Base-by-base conservation (phyloP, 2,113 vertebrate genomes). In the Onychostoma macrolepis region DNA sequence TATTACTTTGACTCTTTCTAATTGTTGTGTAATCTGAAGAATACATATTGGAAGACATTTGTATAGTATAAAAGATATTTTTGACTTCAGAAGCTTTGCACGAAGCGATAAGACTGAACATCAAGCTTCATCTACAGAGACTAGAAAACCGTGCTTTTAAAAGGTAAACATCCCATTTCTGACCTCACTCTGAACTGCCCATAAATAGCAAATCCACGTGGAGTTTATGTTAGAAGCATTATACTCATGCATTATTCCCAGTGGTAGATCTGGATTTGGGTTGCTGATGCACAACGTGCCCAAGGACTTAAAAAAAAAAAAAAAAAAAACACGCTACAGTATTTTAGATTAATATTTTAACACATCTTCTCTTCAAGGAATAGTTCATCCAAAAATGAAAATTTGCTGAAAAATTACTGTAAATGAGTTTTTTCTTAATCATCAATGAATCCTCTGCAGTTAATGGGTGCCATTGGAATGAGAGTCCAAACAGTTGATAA, bases 21-120 rank as follows among this genome's bases (percentile, higher is more conserved):
- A 72, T 33, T 58, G 45, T 72, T 80, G 65, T 80, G 85, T 0
- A 86, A 48, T 81, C 67, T 30, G 63, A 7, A 43, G 33, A n/a
- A 69, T 79, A 50, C 36, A 50, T 72, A 38, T 38, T 24, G 38
- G 33, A 38, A 38, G 19, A 24, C 38, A 58, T 17, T 58, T 1
- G 8, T n/a, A 12, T 41, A n/a, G 8, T n/a, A 12, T 41, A n/a
- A n/a, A 74, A 45, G 0, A 15, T 45, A 26, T 45, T 41, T 72
- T 33, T 38, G 24, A 45, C 41, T 26, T 45, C 26, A 45, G n/a
- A 75, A 6, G 6, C 6, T 15, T 75, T 43, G 4, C 11, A 75
- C 24, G 26, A 21, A 72, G 33, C 33, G 1, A 67, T 15, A 67
- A 30, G 8, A 38, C 30, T 26, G 33, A 36, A 30, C 6, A 63